phyloP scores from a whole-genome alignment of 2,888 invertebrate genomes.

The Andrena dorsata region DNA sequence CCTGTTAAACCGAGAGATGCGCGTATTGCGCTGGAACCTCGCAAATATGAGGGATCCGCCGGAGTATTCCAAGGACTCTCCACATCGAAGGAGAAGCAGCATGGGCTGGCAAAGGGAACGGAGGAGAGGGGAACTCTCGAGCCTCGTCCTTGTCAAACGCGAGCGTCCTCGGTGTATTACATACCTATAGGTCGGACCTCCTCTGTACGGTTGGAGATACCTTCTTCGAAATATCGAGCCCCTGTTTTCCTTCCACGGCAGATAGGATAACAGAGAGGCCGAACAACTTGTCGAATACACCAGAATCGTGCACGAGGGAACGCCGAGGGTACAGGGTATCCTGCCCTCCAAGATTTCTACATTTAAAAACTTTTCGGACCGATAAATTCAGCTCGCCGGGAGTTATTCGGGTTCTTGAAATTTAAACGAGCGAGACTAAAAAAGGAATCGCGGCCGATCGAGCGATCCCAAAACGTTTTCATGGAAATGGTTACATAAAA shows the following conservation, averaged over 20 bases:
- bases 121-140: constrained; percentile 51
- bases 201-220: constrained; percentile 15
- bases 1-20: constrained; percentile 79
- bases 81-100: constrained; percentile 69
- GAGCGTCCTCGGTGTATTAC: constrained; percentile 25
- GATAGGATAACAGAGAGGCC: neutral
- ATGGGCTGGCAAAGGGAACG: constrained; percentile 29
- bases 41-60: constrained; percentile 76
- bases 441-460: neutral
- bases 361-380: neutral
- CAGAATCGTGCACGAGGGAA: neutral
- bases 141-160: constrained; percentile 36
- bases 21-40: constrained; percentile 71
- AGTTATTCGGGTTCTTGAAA: neutral
- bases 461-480: neutral
- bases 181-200: constrained; percentile 13
- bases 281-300: constrained; percentile 19
- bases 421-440: neutral
- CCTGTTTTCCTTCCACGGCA: neutral
- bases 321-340: neutral
- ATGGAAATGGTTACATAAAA: neutral
- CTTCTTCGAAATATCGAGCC: constrained; percentile 11
- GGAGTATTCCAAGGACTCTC: constrained; percentile 77
- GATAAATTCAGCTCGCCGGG: neutral
- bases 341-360: neutral